Percentiles rank a stretch among this genome's conserved stretches.
Evolutionary conservation across 2,797 vertebrate genomes (phyloP).

Genomic region (Etheostoma perlongum): DNA sequence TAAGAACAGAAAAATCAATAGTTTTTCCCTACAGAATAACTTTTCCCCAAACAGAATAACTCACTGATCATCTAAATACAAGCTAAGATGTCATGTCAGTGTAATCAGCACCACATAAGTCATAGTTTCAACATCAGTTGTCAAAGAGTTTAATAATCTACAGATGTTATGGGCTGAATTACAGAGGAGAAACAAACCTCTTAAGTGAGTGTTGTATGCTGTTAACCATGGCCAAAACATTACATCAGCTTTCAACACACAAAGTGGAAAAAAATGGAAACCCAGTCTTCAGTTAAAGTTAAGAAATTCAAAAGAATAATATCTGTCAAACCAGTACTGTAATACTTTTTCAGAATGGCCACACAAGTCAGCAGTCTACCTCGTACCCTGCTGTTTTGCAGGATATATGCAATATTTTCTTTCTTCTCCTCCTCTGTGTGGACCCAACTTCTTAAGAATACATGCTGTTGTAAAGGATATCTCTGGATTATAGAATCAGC

Average conservation of each 20-base stretch:
- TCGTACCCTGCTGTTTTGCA: slow-evolving; percentile 71
- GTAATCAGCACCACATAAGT: slow-evolving; percentile 33
- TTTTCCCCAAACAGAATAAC: slow-evolving; percentile 23
- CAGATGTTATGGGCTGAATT: slow-evolving; percentile 63
- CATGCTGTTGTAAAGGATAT: slow-evolving; percentile 86
- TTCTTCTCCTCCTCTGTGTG: slow-evolving; percentile 74
- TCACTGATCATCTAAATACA: slow-evolving; percentile 41
- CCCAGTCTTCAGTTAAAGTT: slow-evolving; percentile 29
- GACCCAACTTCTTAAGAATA: slow-evolving; percentile 86
- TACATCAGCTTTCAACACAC: slow-evolving; percentile 50
- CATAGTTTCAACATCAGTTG: slow-evolving; percentile 51
- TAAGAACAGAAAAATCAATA: slow-evolving; percentile 39
- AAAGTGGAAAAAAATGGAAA: slow-evolving; percentile 21
- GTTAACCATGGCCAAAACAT: slow-evolving; percentile 46
- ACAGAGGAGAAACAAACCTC: slow-evolving; percentile 51
- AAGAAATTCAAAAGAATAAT: slow-evolving; percentile 54
- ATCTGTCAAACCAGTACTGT: slow-evolving; percentile 50
- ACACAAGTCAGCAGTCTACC: slow-evolving; percentile 66
- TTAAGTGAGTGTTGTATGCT: slow-evolving; percentile 45
- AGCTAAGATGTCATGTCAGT: slow-evolving; percentile 42
- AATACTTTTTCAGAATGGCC: slow-evolving; percentile 66
- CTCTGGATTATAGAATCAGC: slow-evolving; percentile 87
- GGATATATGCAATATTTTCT: slow-evolving; percentile 78
- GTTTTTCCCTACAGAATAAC: background rate
- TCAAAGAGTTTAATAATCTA: slow-evolving; percentile 56